Base-by-base conservation (phyloP, 2,113 vertebrate genomes). In the Talpa occidentalis region DNA sequence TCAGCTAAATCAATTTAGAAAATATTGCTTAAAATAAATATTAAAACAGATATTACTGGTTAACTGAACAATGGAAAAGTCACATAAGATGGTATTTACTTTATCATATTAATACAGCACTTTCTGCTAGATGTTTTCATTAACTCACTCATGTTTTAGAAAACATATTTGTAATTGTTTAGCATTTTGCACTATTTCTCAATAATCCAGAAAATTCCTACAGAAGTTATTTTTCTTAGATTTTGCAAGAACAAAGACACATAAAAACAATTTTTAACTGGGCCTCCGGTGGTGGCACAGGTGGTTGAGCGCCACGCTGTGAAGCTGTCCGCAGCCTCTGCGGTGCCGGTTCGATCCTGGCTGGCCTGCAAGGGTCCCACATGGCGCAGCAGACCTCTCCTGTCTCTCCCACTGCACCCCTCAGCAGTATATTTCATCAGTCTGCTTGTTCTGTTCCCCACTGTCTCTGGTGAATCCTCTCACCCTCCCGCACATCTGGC, bases 1-100 rank as follows among this genome's bases (percentile, higher is more conserved):
- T 83, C 30, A 69, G 44, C 82, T 30, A 67, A 47, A 42, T 78
- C n/a, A 77, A 54, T 47, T 94, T 17, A 95, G 67, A 88, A 90
- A 88, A 21, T 6, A 73, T 0, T 8, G 1, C 2, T 90, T 54
- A 64, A 62, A 82, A 91, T 64, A 40, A 80, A 89, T 81, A 84
- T 60, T 22, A 54, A 76, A 70, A 70, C 4, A 54, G 12, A 4
- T 78, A 81, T 15, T 2, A 28, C 64, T 87, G 26, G 3, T 35
- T 74, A 56, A 62, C 17, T 67, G 0, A 14, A 0, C 28, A 89
- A 9, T 22, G 14, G 70, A 76, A 92, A 52, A 44, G 2, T 70
- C 10, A 78, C 2, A 56, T 22, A 66, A 59, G 3, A 0, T 77
- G 32, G 74, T n/a, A n/a, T 32, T 76, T 78, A 62, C 4, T 2